phyloP scores from a whole-genome alignment of 2,797 vertebrate species.

The Pseudochirops cupreus region DNA sequence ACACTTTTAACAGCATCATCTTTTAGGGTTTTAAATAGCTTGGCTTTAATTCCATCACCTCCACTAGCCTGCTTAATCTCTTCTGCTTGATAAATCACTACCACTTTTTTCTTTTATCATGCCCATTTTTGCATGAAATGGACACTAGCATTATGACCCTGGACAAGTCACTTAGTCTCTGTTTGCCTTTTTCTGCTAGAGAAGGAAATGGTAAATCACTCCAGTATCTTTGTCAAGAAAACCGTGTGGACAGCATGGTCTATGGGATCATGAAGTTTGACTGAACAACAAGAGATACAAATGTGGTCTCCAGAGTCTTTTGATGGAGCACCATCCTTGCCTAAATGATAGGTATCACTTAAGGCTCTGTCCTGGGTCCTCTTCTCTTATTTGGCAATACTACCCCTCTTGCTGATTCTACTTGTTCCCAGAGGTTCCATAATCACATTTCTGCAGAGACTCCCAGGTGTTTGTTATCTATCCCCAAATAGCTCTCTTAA shows the following conservation, averaged over 20 bases:
- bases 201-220: background rate
- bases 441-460: too few species aligned
- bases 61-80: background rate
- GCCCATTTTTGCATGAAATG: background rate
- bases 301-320: too few species aligned
- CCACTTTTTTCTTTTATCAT: background rate
- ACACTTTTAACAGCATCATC: background rate
- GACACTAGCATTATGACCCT: background rate
- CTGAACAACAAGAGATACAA: background rate
- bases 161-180: background rate
- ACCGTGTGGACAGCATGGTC: background rate
- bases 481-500: background rate
- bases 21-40: background rate
- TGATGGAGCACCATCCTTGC: too few species aligned
- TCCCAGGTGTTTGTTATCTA: background rate
- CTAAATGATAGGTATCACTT: too few species aligned
- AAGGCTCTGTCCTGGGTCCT: too few species aligned
- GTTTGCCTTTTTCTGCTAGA: background rate
- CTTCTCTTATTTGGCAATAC: too few species aligned
- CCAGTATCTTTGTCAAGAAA: background rate
- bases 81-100: background rate
- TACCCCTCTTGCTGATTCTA: too few species aligned
- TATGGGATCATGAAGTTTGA: background rate
- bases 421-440: too few species aligned
- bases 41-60: background rate